Evolutionary conservation across 2,797 vertebrate genomes (phyloP), one percentile per base, ranked within the genome.

Genomic region (Australoheros facetus): DNA sequence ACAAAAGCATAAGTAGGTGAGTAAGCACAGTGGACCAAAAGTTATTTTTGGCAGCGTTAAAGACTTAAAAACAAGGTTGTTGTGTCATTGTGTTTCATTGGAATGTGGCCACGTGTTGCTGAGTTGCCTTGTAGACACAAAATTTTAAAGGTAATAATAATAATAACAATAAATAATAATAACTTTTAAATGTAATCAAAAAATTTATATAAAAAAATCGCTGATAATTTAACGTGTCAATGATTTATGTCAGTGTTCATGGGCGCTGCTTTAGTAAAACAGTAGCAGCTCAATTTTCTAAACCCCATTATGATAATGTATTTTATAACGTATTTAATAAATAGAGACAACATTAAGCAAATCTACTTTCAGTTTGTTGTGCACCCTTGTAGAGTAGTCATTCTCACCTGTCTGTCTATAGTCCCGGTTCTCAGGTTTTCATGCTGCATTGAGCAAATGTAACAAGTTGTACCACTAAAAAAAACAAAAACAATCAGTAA

Each of bases 31-130:
- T 1, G 3, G 1, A 42, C 39, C 3, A 3, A 1, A 12, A 9
- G 4, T 3, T 10, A 0, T 0, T 23, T 2, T 0, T 48, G 66
- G 32, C 74, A 55, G 13, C 5, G 45, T 64, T 32, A 19, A 34
- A 56, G 12, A 9, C 17, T 4, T 7, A 1, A n/a, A 3, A 4
- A 14, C 37, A 3, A 64, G 14, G 17, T 7, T 8, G 1, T 1
- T 23, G 34, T 19, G 4, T 79, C 6, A n/a, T 12, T 60, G 56
- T 69, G 1, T 30, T 64, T 34, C 82, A 86, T 21, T 81, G 51
- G 48, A n/a, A 77, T 83, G 53, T 79, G 39, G 79, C 87, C 93
- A 93, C 93, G 92, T 94, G 92, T 92, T 84, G 57, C 72, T 54
- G 26, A n/a, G 56, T 48, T 71, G 8, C 77, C 69, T 23, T 55